phyloP scores from a whole-genome alignment of 2,888 invertebrate species.

The Himalopsyche tibetana region DNA sequence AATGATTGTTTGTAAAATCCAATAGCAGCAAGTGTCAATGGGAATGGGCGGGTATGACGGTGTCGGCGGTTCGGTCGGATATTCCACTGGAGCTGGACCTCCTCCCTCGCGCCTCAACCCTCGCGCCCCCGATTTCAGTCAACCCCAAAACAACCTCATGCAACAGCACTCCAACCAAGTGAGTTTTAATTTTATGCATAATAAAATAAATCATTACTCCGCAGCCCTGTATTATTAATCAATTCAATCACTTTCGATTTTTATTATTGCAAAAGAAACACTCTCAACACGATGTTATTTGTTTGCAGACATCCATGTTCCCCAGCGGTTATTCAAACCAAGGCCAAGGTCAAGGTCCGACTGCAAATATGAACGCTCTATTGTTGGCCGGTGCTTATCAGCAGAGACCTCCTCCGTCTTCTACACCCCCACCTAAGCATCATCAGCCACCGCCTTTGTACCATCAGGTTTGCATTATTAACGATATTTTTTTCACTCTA shows the following conservation, averaged over 20 bases:
- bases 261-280: neutral
- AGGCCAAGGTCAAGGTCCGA: conserved; percentile 67
- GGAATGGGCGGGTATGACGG: conserved; percentile 68
- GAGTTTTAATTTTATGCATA: neutral
- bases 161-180: conserved; percentile 68
- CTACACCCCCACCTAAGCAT: conserved; percentile 63
- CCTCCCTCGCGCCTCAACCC: conserved; percentile 75
- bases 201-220: neutral
- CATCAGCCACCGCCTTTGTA: conserved; percentile 61
- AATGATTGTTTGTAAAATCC: neutral
- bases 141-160: conserved; percentile 61
- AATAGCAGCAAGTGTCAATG: conserved; percentile 69
- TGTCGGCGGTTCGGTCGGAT: conserved; percentile 67
- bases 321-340: conserved; percentile 53
- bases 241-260: too few species aligned
- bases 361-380: conserved; percentile 49
- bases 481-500: neutral
- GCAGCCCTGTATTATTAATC: too few species aligned
- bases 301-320: conserved; percentile 62
- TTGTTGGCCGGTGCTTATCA: conserved; percentile 51
- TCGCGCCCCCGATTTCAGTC: conserved; percentile 75
- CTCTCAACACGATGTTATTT: neutral
- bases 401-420: conserved; percentile 63
- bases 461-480: conserved; percentile 58
- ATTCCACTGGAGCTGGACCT: conserved; percentile 46